phyloP scores from a whole-genome alignment of 2,888 invertebrate species.

The Spodoptera picta region DNA sequence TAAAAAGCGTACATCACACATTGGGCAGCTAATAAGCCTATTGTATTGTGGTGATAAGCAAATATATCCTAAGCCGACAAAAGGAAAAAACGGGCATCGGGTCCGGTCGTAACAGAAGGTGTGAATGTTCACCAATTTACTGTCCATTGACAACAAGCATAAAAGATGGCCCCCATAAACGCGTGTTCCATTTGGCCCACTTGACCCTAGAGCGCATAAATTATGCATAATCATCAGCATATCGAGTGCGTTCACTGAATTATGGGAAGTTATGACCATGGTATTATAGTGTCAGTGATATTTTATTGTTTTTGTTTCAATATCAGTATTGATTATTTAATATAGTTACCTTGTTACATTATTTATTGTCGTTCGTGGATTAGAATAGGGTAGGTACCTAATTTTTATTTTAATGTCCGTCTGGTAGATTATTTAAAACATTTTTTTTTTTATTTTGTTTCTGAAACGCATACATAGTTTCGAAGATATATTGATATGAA shows the following conservation, averaged over 20 bases:
- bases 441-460: no score
- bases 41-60: slow-evolving; percentile 72
- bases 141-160: slow-evolving; percentile 70
- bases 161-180: slow-evolving; percentile 63
- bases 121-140: slow-evolving; percentile 79
- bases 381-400: no score
- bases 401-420: no score
- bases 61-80: slow-evolving; percentile 55
- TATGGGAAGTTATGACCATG: slow-evolving; percentile 18
- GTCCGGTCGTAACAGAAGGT: slow-evolving; percentile 80
- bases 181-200: slow-evolving; percentile 69
- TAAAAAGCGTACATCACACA: slow-evolving; percentile 27
- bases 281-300: not conserved
- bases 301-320: no score
- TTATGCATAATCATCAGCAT: slow-evolving; percentile 84
- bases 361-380: no score
- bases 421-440: no score
- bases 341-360: no score
- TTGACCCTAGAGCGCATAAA: slow-evolving; percentile 85
- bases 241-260: slow-evolving; percentile 46
- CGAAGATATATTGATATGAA: no score
- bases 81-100: slow-evolving; percentile 48
- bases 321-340: no score
- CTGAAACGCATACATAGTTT: no score
- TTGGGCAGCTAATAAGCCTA: slow-evolving; percentile 65